Percentiles rank a stretch among this genome's conserved stretches.
Evolutionary conservation across 2,888 invertebrate genomes (phyloP).

Genomic region (Polydesmus complanatus): DNA sequence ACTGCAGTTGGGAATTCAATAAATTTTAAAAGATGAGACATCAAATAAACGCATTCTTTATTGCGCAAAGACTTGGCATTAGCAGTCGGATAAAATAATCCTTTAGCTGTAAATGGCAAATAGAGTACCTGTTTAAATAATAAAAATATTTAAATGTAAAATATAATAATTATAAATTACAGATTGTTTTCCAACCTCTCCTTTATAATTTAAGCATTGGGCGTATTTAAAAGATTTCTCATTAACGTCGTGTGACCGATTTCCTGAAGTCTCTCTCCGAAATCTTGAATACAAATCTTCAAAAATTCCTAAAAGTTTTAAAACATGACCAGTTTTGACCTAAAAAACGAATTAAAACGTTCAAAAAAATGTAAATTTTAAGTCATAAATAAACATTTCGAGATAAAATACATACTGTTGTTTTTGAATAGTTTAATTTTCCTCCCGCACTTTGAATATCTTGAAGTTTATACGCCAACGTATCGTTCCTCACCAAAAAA

Average conservation of each 20-base stretch:
- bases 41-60: slow-evolving; percentile 35
- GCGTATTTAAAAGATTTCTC: slow-evolving; percentile 44
- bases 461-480: slow-evolving; percentile 42
- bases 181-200: too few relatives aligned
- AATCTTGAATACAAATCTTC: slow-evolving; percentile 43
- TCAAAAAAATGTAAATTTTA: background rate
- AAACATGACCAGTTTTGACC: slow-evolving; percentile 48
- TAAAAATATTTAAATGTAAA: background rate
- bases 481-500: slow-evolving; percentile 47
- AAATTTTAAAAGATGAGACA: slow-evolving; percentile 42
- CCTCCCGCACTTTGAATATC: slow-evolving; percentile 23
- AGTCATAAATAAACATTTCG: background rate
- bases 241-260: background rate
- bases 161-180: slow-evolving; percentile 26
- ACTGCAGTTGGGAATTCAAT: slow-evolving; percentile 46
- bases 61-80: slow-evolving; percentile 39
- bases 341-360: slow-evolving; percentile 8
- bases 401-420: slow-evolving; percentile 41
- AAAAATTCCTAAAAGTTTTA: slow-evolving; percentile 57
- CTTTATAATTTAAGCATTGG: slow-evolving; percentile 56
- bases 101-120: slow-evolving; percentile 58
- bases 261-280: slow-evolving; percentile 15
- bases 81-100: slow-evolving; percentile 53
- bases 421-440: slow-evolving; percentile 44
- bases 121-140: slow-evolving; percentile 45